Evolutionary conservation across 2,113 vertebrate genomes (phyloP).

Genomic region (Conger conger): DNA sequence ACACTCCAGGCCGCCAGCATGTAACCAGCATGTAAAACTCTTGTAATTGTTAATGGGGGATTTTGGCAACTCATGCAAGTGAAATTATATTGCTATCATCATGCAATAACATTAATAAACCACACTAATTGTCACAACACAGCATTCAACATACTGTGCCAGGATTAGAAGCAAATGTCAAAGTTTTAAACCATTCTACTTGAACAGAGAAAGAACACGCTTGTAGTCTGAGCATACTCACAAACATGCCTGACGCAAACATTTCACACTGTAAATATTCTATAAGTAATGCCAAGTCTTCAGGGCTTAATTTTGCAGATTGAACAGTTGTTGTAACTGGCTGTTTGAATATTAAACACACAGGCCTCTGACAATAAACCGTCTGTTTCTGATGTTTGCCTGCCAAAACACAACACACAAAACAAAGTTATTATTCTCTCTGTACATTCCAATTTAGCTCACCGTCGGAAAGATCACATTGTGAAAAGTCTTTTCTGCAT

Average conservation of each 20-base stretch:
- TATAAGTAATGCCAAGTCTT: conserved; percentile 37
- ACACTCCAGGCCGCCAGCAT: too few species aligned
- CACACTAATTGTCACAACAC: neutral
- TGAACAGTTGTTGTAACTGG: conserved; percentile 50
- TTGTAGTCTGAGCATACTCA: neutral
- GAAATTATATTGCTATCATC: neutral
- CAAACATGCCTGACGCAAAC: conserved; percentile 36
- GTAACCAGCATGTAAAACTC: neutral
- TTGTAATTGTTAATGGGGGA: neutral
- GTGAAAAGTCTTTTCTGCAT: conserved; percentile 28
- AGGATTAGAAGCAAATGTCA: neutral
- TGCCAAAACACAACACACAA: conserved; percentile 5
- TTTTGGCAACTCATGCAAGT: neutral
- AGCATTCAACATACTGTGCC: neutral
- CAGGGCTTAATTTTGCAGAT: conserved; percentile 36
- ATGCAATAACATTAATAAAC: neutral
- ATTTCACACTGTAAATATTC: conserved; percentile 44
- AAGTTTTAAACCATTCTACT: neutral
- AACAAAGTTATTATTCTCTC: conserved; percentile 49
- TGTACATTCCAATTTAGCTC: conserved; percentile 56
- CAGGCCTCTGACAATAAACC: conserved; percentile 48
- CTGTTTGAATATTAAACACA: conserved; percentile 55
- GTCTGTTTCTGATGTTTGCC: conserved; percentile 24
- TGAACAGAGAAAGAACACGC: neutral
- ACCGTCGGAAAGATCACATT: conserved; percentile 48